Evolutionary conservation across 1,140 invertebrate species (phyloP), one percentile per base, ranked within the genome.

Genomic region (Drosophila equinoxialis): DNA sequence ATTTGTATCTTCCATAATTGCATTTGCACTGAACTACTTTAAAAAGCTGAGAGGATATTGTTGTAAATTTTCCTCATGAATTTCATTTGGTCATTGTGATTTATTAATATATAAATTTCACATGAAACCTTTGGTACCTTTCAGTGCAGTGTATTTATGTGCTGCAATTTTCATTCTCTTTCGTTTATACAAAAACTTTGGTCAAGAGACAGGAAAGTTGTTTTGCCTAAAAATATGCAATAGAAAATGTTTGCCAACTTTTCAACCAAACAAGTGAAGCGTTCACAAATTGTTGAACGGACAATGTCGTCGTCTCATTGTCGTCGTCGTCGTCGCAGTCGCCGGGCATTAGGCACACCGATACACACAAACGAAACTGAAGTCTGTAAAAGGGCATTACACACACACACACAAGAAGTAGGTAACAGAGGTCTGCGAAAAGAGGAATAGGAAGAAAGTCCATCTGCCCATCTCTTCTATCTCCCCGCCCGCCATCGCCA

Each of bases 211-310:
- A 17, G 26, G n/a, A 70, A 75, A 80, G 20, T 68, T 71, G 63
- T 48, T 71, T 51, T 51, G 58, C 58, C 48, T 51, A 79, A 74
- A 77, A 65, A 67, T 63, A 79, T 74, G 84, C 72, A 77, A 77
- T 83, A 74, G 54, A 74, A 79, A 59, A 68, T 68, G 74, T 79
- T 77, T 82, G 68, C 68, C 75, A 71, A 74, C 75, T 71, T 74
- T 76, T 71, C 37, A 65, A 69, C 58, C 62, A 68, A 82, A 72
- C 65, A 74, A 72, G 59, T 71, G 79, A 87, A 69, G 79, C 84
- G 70, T 86, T 61, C 71, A 57, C 33, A 81, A 77, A 79, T 79
- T 79, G 41, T 68, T 69, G 48, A 71, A 59, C 61, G 65, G 65
- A 57, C 71, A 58, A 51, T 5, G 11, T 39, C 37, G 37, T 39